Percentiles rank a stretch among this genome's conserved stretches.
Conservation (phyloP, 2,797 vertebrate genomes). For the Pogonophryne albipinna region DNA sequence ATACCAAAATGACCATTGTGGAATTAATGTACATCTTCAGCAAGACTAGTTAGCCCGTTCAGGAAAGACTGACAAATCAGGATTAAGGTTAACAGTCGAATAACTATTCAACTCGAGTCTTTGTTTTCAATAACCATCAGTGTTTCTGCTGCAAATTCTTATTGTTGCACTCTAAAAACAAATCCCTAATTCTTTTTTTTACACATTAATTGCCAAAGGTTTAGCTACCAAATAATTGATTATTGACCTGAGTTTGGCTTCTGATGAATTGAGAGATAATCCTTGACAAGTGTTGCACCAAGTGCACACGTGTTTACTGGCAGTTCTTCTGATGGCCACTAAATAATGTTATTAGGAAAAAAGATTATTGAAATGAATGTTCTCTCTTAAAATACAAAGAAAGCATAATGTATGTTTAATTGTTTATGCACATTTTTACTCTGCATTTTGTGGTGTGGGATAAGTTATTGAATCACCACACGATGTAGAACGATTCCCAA, state of each 20-base stretch:
- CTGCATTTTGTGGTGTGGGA: not conserved
- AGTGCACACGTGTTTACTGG: not conserved
- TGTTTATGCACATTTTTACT: not conserved
- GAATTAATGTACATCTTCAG: not conserved
- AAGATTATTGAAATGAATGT: not conserved
- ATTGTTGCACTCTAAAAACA: not conserved
- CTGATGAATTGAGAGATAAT: not conserved
- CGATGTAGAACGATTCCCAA: not conserved
- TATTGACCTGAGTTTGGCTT: not conserved
- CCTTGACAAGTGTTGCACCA: not conserved
- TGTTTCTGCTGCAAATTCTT: not conserved
- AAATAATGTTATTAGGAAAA: not conserved
- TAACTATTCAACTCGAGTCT: not conserved
- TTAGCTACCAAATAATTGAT: not conserved
- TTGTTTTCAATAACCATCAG: not conserved
- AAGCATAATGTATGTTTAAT: not conserved
- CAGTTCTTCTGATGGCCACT: slow-evolving; percentile 15
- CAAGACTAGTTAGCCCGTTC: not conserved
- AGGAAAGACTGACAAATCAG: not conserved
- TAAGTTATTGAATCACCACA: not conserved
- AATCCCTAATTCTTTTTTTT: not conserved
- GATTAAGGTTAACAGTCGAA: not conserved
- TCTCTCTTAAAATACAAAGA: not conserved
- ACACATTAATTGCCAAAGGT: not conserved
- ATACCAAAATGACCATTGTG: not conserved